These are phyloP conservation scores for Sialia sialis DNA, from an alignment of 2,113 vertebrate species.

Conservation along the genomic window DNA sequence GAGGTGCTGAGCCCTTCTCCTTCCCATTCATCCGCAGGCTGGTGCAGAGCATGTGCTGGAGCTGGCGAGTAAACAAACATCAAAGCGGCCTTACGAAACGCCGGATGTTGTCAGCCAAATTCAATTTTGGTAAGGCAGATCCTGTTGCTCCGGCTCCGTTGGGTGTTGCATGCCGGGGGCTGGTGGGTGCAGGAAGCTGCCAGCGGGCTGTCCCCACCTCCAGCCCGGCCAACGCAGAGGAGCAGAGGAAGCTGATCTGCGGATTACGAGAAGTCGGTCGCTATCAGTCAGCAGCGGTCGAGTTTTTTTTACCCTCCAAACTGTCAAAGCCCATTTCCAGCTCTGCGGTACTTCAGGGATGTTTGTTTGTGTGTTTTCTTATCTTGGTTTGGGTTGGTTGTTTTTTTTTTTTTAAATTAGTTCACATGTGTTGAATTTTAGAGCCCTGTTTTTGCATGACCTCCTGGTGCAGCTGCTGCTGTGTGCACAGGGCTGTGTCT, in stretches of 20 bases:
- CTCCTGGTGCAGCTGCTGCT: not conserved
- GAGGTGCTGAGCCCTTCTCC: not conserved
- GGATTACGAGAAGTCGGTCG: not conserved
- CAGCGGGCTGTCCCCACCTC: conserved; percentile 25
- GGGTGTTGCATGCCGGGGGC: not conserved
- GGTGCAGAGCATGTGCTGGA: conserved; percentile 18
- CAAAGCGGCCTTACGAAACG: not conserved
- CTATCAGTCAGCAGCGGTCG: not conserved
- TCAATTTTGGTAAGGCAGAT: not conserved
- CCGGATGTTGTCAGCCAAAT: conserved; percentile 48
- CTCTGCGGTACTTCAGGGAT: not conserved
- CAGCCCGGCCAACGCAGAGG: not conserved
- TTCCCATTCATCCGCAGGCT: not conserved
- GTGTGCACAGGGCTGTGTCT: not conserved
- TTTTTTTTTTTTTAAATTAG: not conserved
- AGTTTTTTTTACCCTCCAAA: not conserved
- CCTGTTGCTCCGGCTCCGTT: conserved; percentile 39
- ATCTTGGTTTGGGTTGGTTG: not conserved
- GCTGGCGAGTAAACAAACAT: conserved; percentile 34
- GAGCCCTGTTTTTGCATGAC: not conserved
- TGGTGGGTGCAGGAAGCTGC: conserved; percentile 20
- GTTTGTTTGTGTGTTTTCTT: not conserved
- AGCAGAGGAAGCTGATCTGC: not conserved
- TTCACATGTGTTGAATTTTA: not conserved
- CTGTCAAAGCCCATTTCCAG: not conserved